phyloP scores from a whole-genome alignment of 2,113 vertebrate species.

The Odocoileus virginianus region DNA sequence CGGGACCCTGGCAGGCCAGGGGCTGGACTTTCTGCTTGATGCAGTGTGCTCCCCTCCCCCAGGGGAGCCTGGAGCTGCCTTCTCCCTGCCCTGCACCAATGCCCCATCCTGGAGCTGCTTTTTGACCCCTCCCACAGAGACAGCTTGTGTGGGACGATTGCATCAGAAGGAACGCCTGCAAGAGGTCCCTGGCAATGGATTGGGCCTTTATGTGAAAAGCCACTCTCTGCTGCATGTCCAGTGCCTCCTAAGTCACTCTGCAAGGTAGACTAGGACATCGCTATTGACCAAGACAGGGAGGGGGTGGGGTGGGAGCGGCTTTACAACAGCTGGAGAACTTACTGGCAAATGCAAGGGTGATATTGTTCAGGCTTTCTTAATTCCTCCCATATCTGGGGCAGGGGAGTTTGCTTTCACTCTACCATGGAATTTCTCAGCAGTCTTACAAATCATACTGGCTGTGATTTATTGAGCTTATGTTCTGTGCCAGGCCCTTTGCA shows the following conservation, averaged over 20 bases:
- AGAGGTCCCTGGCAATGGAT: background rate
- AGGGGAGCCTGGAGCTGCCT: background rate
- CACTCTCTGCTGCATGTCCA: background rate
- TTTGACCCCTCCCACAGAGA: background rate
- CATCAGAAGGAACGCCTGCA: background rate
- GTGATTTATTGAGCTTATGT: background rate
- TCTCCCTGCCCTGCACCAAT: background rate
- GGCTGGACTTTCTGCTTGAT: background rate
- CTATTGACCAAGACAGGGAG: background rate
- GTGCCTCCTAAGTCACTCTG: background rate
- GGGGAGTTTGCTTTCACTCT: background rate
- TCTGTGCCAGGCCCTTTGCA: background rate
- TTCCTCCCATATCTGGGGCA: background rate
- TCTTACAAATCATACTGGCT: background rate
- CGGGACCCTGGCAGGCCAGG: background rate
- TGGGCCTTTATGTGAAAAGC: slow-evolving; percentile 25
- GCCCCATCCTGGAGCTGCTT: background rate
- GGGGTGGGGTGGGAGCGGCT: background rate
- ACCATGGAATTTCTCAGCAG: background rate
- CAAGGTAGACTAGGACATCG: background rate
- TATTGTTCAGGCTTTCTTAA: background rate
- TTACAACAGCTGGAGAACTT: background rate
- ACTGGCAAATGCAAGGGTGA: background rate
- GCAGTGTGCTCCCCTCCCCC: background rate
- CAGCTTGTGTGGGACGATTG: background rate